Conservation (phyloP, 1,140 invertebrate genomes). For the Microplitis demolitor region DNA sequence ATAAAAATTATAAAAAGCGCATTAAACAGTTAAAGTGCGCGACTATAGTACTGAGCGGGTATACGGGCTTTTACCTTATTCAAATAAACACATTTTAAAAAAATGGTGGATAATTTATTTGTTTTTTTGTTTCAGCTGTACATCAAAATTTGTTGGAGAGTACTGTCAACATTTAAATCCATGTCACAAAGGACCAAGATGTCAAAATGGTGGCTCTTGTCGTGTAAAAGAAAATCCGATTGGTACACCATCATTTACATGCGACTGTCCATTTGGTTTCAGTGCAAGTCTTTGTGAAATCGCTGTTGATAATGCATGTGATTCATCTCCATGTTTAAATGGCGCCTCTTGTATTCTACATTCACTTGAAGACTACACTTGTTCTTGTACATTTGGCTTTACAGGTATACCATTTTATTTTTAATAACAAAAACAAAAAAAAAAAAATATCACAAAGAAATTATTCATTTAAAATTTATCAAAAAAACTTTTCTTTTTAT, state of each 20-base stretch:
- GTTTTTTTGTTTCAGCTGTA: constrained; percentile 81
- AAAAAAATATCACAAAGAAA: neutral
- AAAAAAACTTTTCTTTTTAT: neutral
- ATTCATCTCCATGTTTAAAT: constrained; percentile 83
- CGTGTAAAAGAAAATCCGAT: constrained; percentile 71
- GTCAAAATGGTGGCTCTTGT: constrained; percentile 93
- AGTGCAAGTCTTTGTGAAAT: constrained; percentile 93
- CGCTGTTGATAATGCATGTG: constrained; percentile 86
- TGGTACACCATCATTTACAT: constrained; percentile 78
- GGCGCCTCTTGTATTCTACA: constrained; percentile 83
- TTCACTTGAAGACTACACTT: constrained; percentile 78
- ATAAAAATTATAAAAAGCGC: too few relatives aligned
- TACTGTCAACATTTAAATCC: constrained; percentile 94
- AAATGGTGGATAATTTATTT: neutral
- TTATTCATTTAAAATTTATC: neutral
- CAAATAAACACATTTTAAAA: too few relatives aligned
- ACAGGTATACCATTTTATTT: constrained; percentile 69
- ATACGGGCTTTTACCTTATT: too few relatives aligned
- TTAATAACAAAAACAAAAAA: neutral
- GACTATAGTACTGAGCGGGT: too few relatives aligned
- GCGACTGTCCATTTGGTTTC: constrained; percentile 88
- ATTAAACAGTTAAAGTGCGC: too few relatives aligned
- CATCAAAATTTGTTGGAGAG: constrained; percentile 87
- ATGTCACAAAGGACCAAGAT: constrained; percentile 83
- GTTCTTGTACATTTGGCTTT: constrained; percentile 82